Evolutionary conservation across 2,113 vertebrate species (phyloP).

Genomic region (Platycercus adscitus): DNA sequence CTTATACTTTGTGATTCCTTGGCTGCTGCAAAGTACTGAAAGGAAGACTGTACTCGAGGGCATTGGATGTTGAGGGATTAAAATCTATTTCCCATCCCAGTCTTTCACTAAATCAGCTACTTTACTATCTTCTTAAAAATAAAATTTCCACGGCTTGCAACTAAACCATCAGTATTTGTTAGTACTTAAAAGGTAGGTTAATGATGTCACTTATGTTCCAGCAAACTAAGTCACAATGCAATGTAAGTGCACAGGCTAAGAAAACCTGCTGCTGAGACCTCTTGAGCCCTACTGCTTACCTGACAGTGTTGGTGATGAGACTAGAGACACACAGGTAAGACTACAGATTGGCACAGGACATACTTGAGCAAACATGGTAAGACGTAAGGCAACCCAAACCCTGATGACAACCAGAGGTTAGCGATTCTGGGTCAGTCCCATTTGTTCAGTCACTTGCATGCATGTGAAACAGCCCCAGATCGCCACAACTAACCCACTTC

Average conservation of each 20-base stretch:
- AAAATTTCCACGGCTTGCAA: background rate
- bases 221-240: accelerated
- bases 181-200: background rate
- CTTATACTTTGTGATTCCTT: background rate
- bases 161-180: background rate
- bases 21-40: background rate
- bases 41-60: background rate
- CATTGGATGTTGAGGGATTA: background rate
- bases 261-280: accelerated
- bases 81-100: background rate
- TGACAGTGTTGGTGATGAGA: accelerated
- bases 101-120: background rate
- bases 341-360: accelerated
- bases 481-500: too few species aligned
- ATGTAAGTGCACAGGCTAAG: background rate
- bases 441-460: background rate
- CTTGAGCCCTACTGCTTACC: accelerated
- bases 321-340: accelerated
- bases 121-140: background rate
- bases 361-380: accelerated
- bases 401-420: background rate
- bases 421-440: background rate
- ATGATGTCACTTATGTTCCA: background rate
- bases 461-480: background rate
- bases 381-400: background rate